Conservation (phyloP, 2,797 vertebrate species). For the Pipistrellus kuhlii region DNA sequence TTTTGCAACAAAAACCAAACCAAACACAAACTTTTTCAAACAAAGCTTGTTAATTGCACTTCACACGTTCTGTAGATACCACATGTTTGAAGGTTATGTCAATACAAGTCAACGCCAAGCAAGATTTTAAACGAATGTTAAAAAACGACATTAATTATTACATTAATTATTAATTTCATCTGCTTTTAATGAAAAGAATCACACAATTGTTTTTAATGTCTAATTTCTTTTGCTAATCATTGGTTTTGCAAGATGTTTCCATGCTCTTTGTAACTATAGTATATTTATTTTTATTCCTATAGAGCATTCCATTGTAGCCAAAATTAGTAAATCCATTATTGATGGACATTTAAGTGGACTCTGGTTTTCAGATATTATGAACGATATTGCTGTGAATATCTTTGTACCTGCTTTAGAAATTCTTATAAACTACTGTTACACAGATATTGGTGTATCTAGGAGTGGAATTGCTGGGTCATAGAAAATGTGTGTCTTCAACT, state of each 20-base stretch:
- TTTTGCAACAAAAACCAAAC: too few species aligned
- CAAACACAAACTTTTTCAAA: too few species aligned
- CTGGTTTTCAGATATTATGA: background rate
- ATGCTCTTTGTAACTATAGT: background rate
- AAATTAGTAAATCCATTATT: background rate
- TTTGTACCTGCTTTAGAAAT: background rate
- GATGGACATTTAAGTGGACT: background rate
- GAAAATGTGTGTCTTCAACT: background rate
- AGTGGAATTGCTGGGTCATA: background rate
- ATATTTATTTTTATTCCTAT: background rate
- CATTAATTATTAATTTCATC: slow-evolving; percentile 15
- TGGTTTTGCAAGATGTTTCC: background rate
- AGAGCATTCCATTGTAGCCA: background rate
- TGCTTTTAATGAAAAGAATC: background rate
- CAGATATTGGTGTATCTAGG: background rate
- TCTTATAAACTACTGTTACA: background rate
- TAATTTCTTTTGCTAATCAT: background rate
- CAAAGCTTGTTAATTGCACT: too few species aligned
- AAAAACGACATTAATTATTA: too few species aligned
- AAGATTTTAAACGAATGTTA: too few species aligned
- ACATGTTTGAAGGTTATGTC: too few species aligned
- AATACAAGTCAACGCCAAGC: too few species aligned
- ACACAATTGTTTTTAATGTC: background rate
- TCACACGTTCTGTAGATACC: too few species aligned
- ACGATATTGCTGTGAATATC: background rate